Evolutionary conservation across 2,113 vertebrate species (phyloP), one percentile per base, ranked within the genome.

Genomic region (Taurulus bubalis): DNA sequence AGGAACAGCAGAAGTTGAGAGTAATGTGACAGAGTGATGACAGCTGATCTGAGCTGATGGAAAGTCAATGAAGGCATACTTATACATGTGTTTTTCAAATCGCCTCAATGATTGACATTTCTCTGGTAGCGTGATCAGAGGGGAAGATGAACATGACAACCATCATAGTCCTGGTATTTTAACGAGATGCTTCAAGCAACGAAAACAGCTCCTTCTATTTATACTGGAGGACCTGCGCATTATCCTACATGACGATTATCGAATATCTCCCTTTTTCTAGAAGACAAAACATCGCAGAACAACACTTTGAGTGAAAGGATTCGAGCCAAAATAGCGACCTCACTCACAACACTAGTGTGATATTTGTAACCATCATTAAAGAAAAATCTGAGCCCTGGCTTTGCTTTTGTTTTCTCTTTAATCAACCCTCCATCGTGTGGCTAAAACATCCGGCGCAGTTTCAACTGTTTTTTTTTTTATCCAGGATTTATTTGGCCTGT

Each of bases 401-500:
- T 77, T 87, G 79, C 81, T 81, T 89, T 26, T 62, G 20, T 14
- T 32, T 79, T 36, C 60, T 40, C 60, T 90, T 84, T 85, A 79
- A 89, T 85, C 83, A 81, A 53, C 42, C 64, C 60, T 62, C 42
- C 71, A 73, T 72, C 78, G 51, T 80, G 66, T n/a, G 77, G 82
- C 75, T 70, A 58, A 89, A 92, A 84, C 55, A 87, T 74, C 63
- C 11, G 6, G 32, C 0, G 38, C 68, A 71, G 64, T 84, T 87
- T 76, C 74, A 30, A n/a, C 38, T 34, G 14, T 40, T 81, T 85
- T 83, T 53, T 32, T 34, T 49, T 42, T 4, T 2, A 86, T 69
- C 55, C 68, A 12, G 76, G 74, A 82, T 83, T 90, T 87, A 84
- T 85, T 69, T 74, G 20, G 38, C 84, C 72, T 85, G 88, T 89